These are phyloP conservation scores for Neodiprion pinetum DNA, from an alignment of 1,140 invertebrate species.

Conservation along the genomic window DNA sequence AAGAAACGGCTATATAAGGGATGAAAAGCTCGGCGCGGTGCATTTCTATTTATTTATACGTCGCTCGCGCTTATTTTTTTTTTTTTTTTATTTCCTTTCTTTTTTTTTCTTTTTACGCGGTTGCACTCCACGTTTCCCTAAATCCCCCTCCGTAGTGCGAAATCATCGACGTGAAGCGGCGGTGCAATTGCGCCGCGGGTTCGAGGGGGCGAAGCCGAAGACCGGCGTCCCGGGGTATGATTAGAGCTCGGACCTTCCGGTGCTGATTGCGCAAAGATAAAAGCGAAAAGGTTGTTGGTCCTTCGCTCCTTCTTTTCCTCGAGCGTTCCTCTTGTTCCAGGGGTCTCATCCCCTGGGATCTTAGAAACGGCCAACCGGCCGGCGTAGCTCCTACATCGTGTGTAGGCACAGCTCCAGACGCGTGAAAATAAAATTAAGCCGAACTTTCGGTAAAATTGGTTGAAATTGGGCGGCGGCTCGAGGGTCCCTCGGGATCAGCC, in stretches of 20 bases:
- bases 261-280: conserved; percentile 21
- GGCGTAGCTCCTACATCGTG: neutral
- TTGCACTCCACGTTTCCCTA: neutral
- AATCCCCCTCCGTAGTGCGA: neutral
- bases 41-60: conserved; percentile 1
- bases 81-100: too few relatives aligned
- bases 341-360: neutral
- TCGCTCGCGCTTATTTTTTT: neutral
- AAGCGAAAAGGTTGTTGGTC: conserved; percentile 8
- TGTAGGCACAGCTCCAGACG: conserved; percentile 42
- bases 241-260: conserved; percentile 11
- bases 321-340: conserved; percentile 9
- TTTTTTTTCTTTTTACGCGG: too few relatives aligned
- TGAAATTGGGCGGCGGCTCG: conserved; percentile 63
- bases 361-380: neutral
- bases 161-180: neutral
- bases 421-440: conserved; percentile 68
- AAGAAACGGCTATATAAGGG: neutral
- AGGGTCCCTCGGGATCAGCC: conserved; percentile 44
- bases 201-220: neutral
- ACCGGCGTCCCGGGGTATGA: neutral
- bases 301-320: conserved; percentile 10
- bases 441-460: conserved; percentile 68
- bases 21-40: neutral
- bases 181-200: neutral